phyloP scores from a whole-genome alignment of 1,140 invertebrate species.

The Onthophagus taurus region DNA sequence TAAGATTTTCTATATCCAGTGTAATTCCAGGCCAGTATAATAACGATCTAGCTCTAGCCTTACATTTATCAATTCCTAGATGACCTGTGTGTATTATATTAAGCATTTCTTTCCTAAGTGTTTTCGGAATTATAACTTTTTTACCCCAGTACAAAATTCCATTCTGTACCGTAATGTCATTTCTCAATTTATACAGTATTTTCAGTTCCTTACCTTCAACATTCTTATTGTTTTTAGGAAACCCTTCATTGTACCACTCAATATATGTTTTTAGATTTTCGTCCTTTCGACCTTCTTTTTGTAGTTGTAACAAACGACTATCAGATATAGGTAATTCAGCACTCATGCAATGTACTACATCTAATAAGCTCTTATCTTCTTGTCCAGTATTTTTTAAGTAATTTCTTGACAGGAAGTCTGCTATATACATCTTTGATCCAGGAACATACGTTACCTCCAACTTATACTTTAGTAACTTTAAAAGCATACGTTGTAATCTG shows the following conservation, averaged over 20 bases:
- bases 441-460: no score
- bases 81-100: slow-evolving; percentile 36
- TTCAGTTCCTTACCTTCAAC: slow-evolving; percentile 12
- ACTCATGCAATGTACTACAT: background rate
- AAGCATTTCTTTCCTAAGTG: slow-evolving; percentile 26
- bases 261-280: background rate
- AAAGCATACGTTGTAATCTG: background rate
- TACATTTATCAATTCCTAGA: slow-evolving; percentile 33
- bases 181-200: slow-evolving; percentile 15
- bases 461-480: background rate
- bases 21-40: slow-evolving; percentile 31
- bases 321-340: background rate
- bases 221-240: slow-evolving; percentile 31
- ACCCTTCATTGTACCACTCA: slow-evolving; percentile 21
- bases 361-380: no score
- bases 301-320: background rate
- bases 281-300: background rate
- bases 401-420: no score
- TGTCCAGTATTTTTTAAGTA: no score
- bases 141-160: slow-evolving; percentile 24
- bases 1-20: slow-evolving; percentile 35
- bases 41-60: slow-evolving; percentile 31
- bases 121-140: slow-evolving; percentile 21
- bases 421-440: no score
- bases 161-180: slow-evolving; percentile 22